Percentiles rank a stretch among this genome's conserved stretches.
Evolutionary conservation across 23 tunicate species (phyloP).

Genomic region (Trididemnum nubilum): DNA sequence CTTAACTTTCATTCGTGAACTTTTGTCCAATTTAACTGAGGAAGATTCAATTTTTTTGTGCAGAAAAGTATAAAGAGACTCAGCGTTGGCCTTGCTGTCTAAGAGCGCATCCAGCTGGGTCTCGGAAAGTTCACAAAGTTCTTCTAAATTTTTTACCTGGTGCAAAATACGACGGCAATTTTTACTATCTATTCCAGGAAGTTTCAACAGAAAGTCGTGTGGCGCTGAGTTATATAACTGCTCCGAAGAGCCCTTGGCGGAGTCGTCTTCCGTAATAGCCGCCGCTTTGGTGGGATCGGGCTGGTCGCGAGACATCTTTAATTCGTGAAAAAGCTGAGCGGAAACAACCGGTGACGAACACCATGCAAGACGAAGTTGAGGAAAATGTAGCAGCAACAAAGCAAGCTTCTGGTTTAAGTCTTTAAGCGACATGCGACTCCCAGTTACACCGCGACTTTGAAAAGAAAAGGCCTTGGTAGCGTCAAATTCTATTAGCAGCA

Average conservation of each 20-base stretch:
- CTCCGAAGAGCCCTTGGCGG: conserved; percentile 13
- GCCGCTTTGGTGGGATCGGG: conserved; percentile 71
- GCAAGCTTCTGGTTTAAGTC: conserved; percentile 82
- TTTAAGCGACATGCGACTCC: conserved; percentile 49
- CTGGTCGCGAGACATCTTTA: conserved; percentile 59
- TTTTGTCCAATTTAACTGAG: not conserved
- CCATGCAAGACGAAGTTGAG: conserved; percentile 84
- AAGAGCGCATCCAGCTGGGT: conserved; percentile 43
- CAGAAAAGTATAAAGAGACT: conserved; percentile 11
- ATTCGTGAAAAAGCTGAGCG: conserved; percentile 77
- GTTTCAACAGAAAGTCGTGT: conserved; percentile 68
- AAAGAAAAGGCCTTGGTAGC: conserved; percentile 95
- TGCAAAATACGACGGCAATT: conserved; percentile 70
- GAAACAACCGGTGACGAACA: conserved; percentile 83
- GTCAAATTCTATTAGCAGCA: conserved; percentile 94
- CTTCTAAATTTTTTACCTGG: conserved; percentile 64
- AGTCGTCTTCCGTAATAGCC: conserved; percentile 30
- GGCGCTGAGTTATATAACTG: conserved; percentile 60
- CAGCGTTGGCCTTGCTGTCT: conserved; percentile 63
- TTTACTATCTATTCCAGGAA: conserved; percentile 84
- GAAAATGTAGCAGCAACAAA: conserved; percentile 77
- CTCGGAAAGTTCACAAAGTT: conserved; percentile 50
- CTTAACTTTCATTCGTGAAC: not conserved
- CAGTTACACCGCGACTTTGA: conserved; percentile 48
- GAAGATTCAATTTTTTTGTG: not conserved